Percentiles rank a stretch among this genome's conserved stretches.
Evolutionary conservation across 1,140 invertebrate genomes (phyloP).

Genomic region (Drosophila biarmipes): DNA sequence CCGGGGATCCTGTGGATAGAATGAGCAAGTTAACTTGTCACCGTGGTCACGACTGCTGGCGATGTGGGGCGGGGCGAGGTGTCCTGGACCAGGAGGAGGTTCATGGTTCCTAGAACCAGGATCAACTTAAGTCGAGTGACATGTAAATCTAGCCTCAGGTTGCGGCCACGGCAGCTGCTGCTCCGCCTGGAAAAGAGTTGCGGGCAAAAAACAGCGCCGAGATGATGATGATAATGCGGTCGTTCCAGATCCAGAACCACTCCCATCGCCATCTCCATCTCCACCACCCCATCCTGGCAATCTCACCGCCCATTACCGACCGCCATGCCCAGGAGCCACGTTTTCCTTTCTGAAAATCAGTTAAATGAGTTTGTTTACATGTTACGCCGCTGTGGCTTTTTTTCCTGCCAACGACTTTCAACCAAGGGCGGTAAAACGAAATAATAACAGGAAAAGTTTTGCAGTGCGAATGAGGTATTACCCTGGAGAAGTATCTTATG

Average conservation of each 20-base stretch:
- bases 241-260: conserved; percentile 16
- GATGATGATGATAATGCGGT: conserved; percentile 51
- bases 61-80: conserved; percentile 55
- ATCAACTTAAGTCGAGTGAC: conserved; percentile 73
- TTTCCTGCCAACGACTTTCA: conserved; percentile 24
- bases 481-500: conserved; percentile 1
- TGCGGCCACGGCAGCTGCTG: conserved; percentile 66
- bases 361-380: conserved; percentile 83
- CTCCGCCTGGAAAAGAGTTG: conserved; percentile 66
- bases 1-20: conserved; percentile 19
- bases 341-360: conserved; percentile 79
- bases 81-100: conserved; percentile 28
- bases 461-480: conserved; percentile 7
- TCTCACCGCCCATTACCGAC: conserved; percentile 36
- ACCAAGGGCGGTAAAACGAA: conserved; percentile 39
- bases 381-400: conserved; percentile 47
- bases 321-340: conserved; percentile 71
- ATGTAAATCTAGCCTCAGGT: conserved; percentile 76
- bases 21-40: conserved; percentile 53
- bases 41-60: conserved; percentile 25
- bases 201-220: conserved; percentile 46
- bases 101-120: conserved; percentile 4
- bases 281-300: not conserved
- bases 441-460: conserved; percentile 23
- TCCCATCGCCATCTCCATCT: conserved; percentile 4